Conservation (phyloP, 2,888 invertebrate species). For the Mimas tiliae region DNA sequence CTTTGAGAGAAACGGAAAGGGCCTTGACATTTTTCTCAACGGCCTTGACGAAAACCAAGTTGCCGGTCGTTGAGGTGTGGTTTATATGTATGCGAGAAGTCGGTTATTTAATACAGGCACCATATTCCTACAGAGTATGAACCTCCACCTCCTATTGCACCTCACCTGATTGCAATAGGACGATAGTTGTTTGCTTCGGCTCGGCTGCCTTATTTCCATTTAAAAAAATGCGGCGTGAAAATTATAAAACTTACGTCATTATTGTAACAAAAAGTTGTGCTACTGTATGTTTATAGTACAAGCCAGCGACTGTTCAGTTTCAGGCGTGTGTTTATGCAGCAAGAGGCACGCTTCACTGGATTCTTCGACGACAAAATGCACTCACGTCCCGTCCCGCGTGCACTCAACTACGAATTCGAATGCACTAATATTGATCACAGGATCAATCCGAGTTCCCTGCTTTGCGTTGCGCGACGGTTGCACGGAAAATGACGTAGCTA, state of each 20-base stretch:
- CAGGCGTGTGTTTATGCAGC: slow-evolving; percentile 69
- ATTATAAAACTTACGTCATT: not conserved
- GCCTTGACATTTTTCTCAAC: too few relatives aligned
- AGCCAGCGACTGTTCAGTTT: slow-evolving; percentile 54
- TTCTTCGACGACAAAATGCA: slow-evolving; percentile 81
- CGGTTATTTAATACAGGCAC: too few relatives aligned
- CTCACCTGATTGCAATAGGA: too few relatives aligned
- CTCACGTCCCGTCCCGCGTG: slow-evolving; percentile 69
- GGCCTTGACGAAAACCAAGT: too few relatives aligned
- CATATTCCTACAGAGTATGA: too few relatives aligned
- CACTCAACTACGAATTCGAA: slow-evolving; percentile 66
- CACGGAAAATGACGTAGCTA: slow-evolving; percentile 35
- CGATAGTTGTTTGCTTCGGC: too few relatives aligned
- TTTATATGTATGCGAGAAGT: too few relatives aligned
- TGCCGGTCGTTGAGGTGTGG: too few relatives aligned
- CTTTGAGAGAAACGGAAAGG: too few relatives aligned
- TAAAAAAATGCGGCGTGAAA: too few relatives aligned
- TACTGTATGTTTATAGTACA: slow-evolving; percentile 28
- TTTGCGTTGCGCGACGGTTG: slow-evolving; percentile 33
- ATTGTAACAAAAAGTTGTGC: not conserved
- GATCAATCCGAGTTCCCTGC: slow-evolving; percentile 50
- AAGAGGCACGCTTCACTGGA: slow-evolving; percentile 66
- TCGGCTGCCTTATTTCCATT: too few relatives aligned
- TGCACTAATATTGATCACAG: slow-evolving; percentile 73
- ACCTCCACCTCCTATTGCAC: too few relatives aligned